Conservation (phyloP, 2,797 vertebrate species). For the Pangasius macronema region DNA sequence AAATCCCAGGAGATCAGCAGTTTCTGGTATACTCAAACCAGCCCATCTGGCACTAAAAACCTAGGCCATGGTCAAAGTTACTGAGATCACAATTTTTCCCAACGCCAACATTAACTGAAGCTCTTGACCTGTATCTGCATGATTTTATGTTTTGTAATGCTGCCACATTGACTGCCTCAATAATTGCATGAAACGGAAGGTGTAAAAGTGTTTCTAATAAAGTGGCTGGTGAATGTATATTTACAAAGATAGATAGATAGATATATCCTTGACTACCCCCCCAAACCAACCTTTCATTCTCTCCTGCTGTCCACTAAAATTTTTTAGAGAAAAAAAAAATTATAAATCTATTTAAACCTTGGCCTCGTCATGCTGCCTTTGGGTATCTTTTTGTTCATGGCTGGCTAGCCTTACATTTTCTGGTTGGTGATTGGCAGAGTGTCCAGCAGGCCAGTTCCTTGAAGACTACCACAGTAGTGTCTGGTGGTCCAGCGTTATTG, state of each 20-base stretch:
- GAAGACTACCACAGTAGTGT: slow-evolving; percentile 78
- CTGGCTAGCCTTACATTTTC: slow-evolving; percentile 88
- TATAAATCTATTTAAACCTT: slow-evolving; percentile 79
- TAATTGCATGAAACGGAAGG: background rate
- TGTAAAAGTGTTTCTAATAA: background rate
- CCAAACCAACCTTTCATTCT: slow-evolving; percentile 21
- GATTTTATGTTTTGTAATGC: background rate
- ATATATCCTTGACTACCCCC: slow-evolving; percentile 21
- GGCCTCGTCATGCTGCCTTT: slow-evolving; percentile 78
- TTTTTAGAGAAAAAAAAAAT: slow-evolving; percentile 59
- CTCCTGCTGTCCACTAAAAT: slow-evolving; percentile 66
- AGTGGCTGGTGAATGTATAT: background rate
- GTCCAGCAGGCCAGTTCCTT: slow-evolving; percentile 84
- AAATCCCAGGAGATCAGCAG: background rate
- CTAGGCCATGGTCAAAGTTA: background rate
- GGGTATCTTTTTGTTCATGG: slow-evolving; percentile 86
- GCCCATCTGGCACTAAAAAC: background rate
- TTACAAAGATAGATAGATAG: background rate
- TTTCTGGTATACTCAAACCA: background rate
- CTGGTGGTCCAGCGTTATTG: slow-evolving; percentile 85
- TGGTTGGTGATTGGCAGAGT: slow-evolving; percentile 82
- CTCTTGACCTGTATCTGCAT: background rate
- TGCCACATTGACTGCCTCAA: background rate
- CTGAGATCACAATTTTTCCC: background rate
- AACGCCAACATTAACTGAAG: background rate